Conservation (phyloP, 2,113 vertebrate species). For the Tenebrosternarchus preto region DNA sequence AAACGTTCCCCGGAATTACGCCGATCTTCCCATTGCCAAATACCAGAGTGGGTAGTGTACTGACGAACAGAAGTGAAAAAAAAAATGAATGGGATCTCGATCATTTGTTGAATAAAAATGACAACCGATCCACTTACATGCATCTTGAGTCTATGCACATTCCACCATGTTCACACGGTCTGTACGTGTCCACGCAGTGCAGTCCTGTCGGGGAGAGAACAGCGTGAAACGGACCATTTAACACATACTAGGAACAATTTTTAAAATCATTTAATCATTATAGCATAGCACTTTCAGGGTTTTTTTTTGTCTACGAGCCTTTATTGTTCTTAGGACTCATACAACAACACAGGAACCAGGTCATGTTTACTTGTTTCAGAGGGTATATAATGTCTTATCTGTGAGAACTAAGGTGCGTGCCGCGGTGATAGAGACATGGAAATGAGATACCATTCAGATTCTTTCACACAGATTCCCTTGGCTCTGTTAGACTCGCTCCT, state of each 20-base stretch:
- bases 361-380: slow-evolving; percentile 51
- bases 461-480: slow-evolving; percentile 20
- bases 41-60: background rate
- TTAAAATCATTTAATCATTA: too few relatives aligned
- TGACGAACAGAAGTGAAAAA: too few relatives aligned
- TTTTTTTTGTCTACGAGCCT: background rate
- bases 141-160: slow-evolving; percentile 76
- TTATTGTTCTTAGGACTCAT: background rate
- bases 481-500: slow-evolving; percentile 16
- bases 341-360: slow-evolving; percentile 21
- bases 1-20: background rate
- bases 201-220: slow-evolving; percentile 68
- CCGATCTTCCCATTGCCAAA: background rate
- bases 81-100: too few relatives aligned
- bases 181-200: slow-evolving; percentile 72
- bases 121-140: slow-evolving; percentile 74
- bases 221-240: slow-evolving; percentile 46
- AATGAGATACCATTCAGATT: slow-evolving; percentile 41
- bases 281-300: too few relatives aligned
- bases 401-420: slow-evolving; percentile 30
- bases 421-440: slow-evolving; percentile 17
- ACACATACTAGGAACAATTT: background rate
- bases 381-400: slow-evolving; percentile 45
- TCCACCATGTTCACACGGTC: slow-evolving; percentile 78
- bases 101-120: background rate